Evolutionary conservation across 2,888 invertebrate genomes (phyloP), one percentile per base, ranked within the genome.

Genomic region (Oscheius sp.): DNA sequence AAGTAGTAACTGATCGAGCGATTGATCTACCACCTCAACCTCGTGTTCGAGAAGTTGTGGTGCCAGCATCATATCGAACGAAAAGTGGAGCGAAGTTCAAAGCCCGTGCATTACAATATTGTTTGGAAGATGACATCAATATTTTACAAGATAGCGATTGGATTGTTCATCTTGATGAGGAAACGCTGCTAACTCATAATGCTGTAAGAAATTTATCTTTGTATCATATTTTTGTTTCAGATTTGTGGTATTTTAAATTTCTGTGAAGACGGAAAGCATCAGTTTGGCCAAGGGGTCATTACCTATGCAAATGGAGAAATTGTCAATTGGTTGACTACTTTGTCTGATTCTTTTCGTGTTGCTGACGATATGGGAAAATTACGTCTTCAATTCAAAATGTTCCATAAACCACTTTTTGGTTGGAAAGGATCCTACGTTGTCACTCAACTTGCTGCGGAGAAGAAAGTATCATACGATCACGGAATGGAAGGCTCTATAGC

Each of bases 341-440:
- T 96, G 77, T 95, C 95, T 14, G 96, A 96, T 86, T 94, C 94
- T 85, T 86, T 86, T 68, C 91, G 96, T 75, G 95, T 96, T 0
- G 93, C 95, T 26, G 95, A 96, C 88, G 96, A 96, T 85, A 94
- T 96, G 95, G 96, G 96, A 67, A 96, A 96, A 88, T 88, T 96
- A 65, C 90, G 94, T 82, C 90, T 94, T 75, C 95, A 95, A 87
- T 94, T 96, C 86, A 92, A 92, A 83, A 89, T 93, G 87, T 95
- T 96, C 87, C 94, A 95, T 87, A 93, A 93, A 86, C 95, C 96
- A 20, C 89, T 95, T 66, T 95, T 96, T 87, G 94, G 95, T 87
- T 95, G 95, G 95, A 96, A 96, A 88, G 96, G 96, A 71, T 95
- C 95, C 47, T 96, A 93, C 88, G 95, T 96, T 75, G 95, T 96